phyloP scores from a whole-genome alignment of 2,113 vertebrate species.

The Bagarius yarrelli region DNA sequence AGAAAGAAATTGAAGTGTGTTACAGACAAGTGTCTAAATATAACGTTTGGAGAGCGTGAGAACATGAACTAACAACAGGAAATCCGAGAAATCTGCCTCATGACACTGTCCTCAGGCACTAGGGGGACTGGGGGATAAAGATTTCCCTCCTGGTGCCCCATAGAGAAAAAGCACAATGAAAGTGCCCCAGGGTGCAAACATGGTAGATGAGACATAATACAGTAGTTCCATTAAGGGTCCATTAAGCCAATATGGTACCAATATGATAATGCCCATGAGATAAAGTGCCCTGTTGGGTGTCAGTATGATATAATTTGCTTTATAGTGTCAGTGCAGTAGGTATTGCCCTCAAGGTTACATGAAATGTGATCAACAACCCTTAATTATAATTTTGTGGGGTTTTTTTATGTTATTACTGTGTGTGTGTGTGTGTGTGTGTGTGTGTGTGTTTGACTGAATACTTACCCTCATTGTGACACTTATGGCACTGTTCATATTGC shows the following conservation, averaged over 20 bases:
- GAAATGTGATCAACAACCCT: too few species aligned
- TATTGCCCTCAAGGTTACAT: too few species aligned
- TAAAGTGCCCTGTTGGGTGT: not conserved
- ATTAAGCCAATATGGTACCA: too few species aligned
- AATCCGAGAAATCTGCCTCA: not conserved
- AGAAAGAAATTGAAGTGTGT: not conserved
- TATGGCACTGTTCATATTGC: constrained; percentile 97
- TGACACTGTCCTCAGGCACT: not conserved
- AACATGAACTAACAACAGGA: constrained; percentile 38
- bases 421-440: not conserved
- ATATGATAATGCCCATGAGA: too few species aligned
- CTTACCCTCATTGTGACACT: constrained; percentile 97
- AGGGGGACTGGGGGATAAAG: not conserved
- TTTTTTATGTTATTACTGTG: not conserved
- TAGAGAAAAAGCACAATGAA: not conserved
- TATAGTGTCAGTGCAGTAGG: too few species aligned
- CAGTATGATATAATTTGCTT: too few species aligned
- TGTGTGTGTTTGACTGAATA: constrained; percentile 13
- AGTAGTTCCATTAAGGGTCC: not conserved
- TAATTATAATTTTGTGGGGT: not conserved
- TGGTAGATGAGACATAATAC: not conserved
- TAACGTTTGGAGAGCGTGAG: constrained; percentile 51
- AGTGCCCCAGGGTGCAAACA: not conserved
- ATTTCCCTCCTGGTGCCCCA: too few species aligned
- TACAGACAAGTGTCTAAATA: constrained; percentile 52